A percentile compares a stretch with the other conserved stretches of the same genome.
These are phyloP conservation scores for Caenorhabditis sp. DNA, from an alignment of 2,888 invertebrate genomes.

Conservation along the genomic window DNA sequence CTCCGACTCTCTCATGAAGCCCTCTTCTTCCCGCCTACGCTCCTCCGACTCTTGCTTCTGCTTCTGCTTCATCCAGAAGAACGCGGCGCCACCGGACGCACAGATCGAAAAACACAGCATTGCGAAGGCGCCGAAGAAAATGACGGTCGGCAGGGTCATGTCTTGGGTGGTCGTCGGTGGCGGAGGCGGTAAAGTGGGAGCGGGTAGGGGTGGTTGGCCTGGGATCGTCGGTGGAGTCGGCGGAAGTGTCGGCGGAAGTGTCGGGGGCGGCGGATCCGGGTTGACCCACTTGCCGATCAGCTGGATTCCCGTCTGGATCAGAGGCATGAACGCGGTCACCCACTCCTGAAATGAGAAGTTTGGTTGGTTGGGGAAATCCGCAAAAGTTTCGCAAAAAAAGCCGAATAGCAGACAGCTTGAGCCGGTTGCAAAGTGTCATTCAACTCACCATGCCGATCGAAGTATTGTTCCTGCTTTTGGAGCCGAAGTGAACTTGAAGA, in stretches of 20 bases:
- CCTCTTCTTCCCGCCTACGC: neutral
- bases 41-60: neutral
- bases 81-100: neutral
- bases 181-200: neutral
- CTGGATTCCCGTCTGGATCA: neutral
- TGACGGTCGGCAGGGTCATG: neutral
- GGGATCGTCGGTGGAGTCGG: neutral
- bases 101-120: neutral
- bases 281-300: neutral
- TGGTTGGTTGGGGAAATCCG: too few species aligned
- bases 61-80: neutral
- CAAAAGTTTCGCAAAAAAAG: too few species aligned
- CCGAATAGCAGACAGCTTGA: too few species aligned
- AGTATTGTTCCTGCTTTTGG: too few species aligned
- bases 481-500: too few species aligned
- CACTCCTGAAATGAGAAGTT: too few species aligned
- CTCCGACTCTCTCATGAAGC: neutral
- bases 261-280: neutral
- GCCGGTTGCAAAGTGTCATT: too few species aligned
- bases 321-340: neutral
- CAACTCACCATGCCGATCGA: too few species aligned
- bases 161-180: neutral
- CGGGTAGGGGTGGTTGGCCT: neutral
- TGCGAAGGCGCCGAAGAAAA: neutral
- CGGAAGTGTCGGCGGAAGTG: neutral